phyloP scores from a whole-genome alignment of 2,888 invertebrate genomes.

The Acheta domesticus region DNA sequence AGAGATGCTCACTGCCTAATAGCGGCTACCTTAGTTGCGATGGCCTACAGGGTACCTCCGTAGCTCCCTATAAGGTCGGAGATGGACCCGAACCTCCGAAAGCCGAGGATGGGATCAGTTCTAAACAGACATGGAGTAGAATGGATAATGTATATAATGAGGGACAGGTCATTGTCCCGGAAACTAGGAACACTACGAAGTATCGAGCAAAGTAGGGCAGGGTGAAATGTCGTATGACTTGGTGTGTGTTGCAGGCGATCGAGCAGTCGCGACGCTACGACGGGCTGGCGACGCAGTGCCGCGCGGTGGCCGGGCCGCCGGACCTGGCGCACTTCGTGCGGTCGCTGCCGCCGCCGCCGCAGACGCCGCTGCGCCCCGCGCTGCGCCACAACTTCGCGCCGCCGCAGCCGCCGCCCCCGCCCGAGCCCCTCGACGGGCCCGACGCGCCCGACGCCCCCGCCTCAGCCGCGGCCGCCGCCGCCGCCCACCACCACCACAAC shows the following conservation, averaged over 20 bases:
- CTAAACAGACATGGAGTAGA: no score
- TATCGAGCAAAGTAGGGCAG: no score
- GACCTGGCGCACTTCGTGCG: constrained; percentile 78
- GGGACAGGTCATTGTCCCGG: no score
- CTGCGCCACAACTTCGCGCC: constrained; percentile 58
- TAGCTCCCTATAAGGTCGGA: no score
- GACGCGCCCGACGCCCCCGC: constrained; percentile 45
- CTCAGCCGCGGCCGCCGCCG: constrained; percentile 26
- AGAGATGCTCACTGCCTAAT: no score
- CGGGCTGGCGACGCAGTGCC: constrained; percentile 71
- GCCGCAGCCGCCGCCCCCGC: constrained; percentile 63
- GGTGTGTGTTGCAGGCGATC: constrained; percentile 57
- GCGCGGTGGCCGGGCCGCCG: constrained; percentile 66
- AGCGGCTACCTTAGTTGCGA: no score
- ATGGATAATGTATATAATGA: no score
- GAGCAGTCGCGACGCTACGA: constrained; percentile 84
- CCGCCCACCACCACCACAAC: constrained; percentile 47
- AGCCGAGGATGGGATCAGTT: no score
- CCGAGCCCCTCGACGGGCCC: constrained; percentile 40
- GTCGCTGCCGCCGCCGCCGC: constrained; percentile 56
- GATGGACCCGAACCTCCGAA: no score
- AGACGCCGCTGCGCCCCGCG: constrained; percentile 48
- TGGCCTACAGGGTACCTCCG: no score
- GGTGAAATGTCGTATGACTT: no score
- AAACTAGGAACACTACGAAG: no score